These are phyloP conservation scores for Bergia sp. DNA, from an alignment of 92 coral and sea anemone species.

Conservation along the genomic window DNA sequence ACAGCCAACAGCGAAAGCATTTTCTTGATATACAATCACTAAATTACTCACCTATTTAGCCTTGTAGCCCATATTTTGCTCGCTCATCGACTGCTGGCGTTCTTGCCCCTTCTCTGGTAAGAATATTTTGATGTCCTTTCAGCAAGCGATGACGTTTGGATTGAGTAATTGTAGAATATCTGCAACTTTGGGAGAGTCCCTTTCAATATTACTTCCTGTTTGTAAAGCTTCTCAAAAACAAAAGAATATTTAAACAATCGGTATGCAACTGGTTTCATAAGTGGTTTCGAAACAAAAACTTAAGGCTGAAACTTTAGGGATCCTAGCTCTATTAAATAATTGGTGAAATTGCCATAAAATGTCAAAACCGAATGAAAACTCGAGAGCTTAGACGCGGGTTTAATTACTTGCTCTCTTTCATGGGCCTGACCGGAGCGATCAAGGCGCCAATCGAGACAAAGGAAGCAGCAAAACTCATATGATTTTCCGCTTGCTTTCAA, in stretches of 20 bases:
- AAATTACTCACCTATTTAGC: neutral
- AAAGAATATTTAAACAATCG: neutral
- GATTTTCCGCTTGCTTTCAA: too few relatives aligned
- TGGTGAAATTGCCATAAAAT: too few relatives aligned
- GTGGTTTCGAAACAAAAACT: neutral
- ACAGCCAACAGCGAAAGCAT: neutral
- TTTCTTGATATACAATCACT: neutral
- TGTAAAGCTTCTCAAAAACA: too few relatives aligned
- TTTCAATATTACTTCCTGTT: neutral
- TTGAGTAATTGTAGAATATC: neutral
- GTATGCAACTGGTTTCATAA: neutral
- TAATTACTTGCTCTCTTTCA: too few relatives aligned
- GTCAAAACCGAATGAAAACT: too few relatives aligned
- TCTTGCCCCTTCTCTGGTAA: neutral
- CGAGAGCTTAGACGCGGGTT: too few relatives aligned
- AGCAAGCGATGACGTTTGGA: neutral
- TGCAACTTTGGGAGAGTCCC: slow-evolving; percentile 1
- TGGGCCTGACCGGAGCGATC: too few relatives aligned
- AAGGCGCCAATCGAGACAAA: too few relatives aligned
- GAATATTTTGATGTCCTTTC: neutral
- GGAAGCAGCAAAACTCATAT: too few relatives aligned
- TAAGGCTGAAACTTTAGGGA: too few relatives aligned
- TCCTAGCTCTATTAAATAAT: too few relatives aligned
- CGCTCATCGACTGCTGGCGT: neutral
- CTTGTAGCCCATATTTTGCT: neutral